Conservation (phyloP, 2,113 vertebrate genomes). For the Gallinago paraguaiae region DNA sequence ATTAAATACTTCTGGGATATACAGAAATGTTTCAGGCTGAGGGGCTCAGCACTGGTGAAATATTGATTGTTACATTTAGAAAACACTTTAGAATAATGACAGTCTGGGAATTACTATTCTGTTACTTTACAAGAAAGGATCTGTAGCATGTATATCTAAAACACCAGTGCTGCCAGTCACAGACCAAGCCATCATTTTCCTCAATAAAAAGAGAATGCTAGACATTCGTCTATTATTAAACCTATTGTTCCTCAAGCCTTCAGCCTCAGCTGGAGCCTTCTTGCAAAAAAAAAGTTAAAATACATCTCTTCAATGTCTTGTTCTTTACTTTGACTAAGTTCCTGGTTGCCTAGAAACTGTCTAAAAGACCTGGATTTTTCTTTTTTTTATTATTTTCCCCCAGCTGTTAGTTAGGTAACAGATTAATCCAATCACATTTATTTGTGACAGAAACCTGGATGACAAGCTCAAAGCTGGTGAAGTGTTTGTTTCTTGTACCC, state of each 20-base stretch:
- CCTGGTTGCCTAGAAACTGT: slow-evolving; percentile 60
- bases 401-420: not conserved
- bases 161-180: not conserved
- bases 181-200: not conserved
- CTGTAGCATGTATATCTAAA: not conserved
- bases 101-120: not conserved
- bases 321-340: not conserved
- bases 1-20: not conserved
- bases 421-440: not conserved
- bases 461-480: not conserved
- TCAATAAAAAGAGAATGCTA: not conserved
- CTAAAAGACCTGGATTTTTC: not conserved
- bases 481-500: not conserved
- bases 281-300: not conserved
- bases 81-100: not conserved
- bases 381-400: not conserved
- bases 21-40: not conserved
- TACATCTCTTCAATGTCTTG: not conserved
- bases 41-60: not conserved
- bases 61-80: not conserved
- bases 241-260: slow-evolving; percentile 10
- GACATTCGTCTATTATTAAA: not conserved
- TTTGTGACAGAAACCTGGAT: not conserved
- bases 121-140: not conserved
- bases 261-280: not conserved